Base-by-base conservation (phyloP, 2,888 invertebrate species). In the Bellardia bayeri region DNA sequence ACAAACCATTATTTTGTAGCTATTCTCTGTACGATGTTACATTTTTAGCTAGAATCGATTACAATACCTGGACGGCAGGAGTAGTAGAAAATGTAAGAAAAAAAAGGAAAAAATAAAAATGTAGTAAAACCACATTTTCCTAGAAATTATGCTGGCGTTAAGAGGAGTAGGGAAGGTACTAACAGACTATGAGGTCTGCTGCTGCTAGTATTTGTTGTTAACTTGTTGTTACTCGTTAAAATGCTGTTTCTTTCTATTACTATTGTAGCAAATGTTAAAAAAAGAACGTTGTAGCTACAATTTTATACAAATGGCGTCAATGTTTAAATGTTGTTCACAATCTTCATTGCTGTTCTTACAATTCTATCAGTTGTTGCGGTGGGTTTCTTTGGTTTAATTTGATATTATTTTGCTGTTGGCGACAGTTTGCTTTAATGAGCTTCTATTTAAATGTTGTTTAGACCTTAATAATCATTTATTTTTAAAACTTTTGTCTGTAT, bases 371-470 rank as follows among this genome's bases (percentile, higher is more conserved):
- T 14, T 51, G 16, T 33, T 54, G 51, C 69, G n/a, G 68, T n/a
- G 58, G 58, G 5, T 14, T 72, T 61, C 49, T 58, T 37, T 13
- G 58, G 61, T 54, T 40, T 8, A 42, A 33, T 51, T 72, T 74
- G 8, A 4, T 71, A 76, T 58, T 37, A 68, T 58, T 40, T 82
- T 45, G 69, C 86, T 82, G 86, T 49, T 79, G 86, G 86, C 86
- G 86, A 86, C 86, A 86, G 82, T 86, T 86, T 86, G 74, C 86
- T 82, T 82, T 86, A 86, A 86, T 86, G 86, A 74, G 78, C 86
- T 63, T 14, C 66, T 33, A 74, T 86, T 86, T 79, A 69, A 79
- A 82, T 86, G 42, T 71, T 75, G 45, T 85, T 82, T 82, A 66
- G 72, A 85, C 71, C 49, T 81, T 85, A 81, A 83, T 78, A 83